Conservation (phyloP, 1,140 invertebrate species). For the Drosophila sp. region DNA sequence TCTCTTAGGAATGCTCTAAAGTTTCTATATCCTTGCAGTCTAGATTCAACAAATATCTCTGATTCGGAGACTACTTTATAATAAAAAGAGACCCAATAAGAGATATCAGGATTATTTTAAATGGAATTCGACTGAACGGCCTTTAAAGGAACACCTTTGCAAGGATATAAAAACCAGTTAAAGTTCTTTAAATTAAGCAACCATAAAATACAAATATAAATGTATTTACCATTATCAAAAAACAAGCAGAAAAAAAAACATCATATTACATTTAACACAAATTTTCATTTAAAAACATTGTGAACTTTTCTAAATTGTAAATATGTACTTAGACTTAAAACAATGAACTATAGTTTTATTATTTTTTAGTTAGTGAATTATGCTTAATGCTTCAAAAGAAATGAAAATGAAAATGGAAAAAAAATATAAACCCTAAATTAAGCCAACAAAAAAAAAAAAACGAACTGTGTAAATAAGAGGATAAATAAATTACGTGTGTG, state of each 20-base stretch:
- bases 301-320: constrained; percentile 1
- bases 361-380: constrained; percentile 6
- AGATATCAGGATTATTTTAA: not conserved
- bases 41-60: not conserved
- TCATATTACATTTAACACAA: not conserved
- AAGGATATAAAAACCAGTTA: not conserved
- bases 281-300: not conserved
- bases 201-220: not conserved
- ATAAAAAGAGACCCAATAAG: too few relatives aligned
- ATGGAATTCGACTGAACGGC: not conserved
- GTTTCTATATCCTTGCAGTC: not conserved
- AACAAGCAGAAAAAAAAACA: not conserved
- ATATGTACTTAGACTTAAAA: not conserved
- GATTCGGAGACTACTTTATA: too few relatives aligned
- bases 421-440: constrained; percentile 10
- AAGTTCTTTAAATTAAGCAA: not conserved
- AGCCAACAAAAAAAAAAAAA: constrained; percentile 5
- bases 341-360: not conserved
- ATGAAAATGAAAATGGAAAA: constrained; percentile 3
- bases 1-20: not conserved
- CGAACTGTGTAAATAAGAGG: constrained; percentile 32
- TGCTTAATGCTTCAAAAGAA: constrained; percentile 19
- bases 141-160: not conserved
- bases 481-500: constrained; percentile 47
- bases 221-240: not conserved